Conservation (phyloP, 2,113 vertebrate genomes). For the Brachirus orientalis region DNA sequence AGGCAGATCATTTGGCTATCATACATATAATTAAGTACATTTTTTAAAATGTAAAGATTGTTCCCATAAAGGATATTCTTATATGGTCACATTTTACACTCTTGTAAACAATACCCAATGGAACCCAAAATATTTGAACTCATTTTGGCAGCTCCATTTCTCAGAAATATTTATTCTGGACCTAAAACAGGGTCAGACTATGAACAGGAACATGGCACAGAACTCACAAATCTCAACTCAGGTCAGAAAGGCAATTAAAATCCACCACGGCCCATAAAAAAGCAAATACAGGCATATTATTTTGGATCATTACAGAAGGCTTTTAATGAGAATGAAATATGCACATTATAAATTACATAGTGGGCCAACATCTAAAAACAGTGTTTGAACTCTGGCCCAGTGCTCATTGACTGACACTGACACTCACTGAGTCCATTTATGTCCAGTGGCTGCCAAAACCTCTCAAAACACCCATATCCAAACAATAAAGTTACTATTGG, state of each 20-base stretch:
- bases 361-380: conserved; percentile 38
- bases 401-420: conserved; percentile 40
- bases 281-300: background rate
- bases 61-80: too few species aligned
- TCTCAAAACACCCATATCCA: conserved; percentile 26
- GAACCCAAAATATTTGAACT: background rate
- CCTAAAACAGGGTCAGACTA: background rate
- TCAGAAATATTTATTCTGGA: background rate
- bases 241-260: background rate
- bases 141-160: background rate
- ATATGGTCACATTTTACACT: too few species aligned
- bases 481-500: conserved; percentile 61
- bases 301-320: conserved; percentile 20
- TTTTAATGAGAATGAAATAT: conserved; percentile 12
- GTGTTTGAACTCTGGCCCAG: conserved; percentile 36
- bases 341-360: conserved; percentile 11
- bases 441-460: conserved; percentile 38
- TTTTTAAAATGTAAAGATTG: too few species aligned
- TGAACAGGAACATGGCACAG: background rate
- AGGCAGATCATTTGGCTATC: too few species aligned
- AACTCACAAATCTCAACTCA: background rate
- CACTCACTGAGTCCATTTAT: background rate
- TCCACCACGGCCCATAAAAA: background rate
- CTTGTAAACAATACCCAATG: background rate
- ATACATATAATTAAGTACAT: too few species aligned